These are phyloP conservation scores for Esox masquinongy DNA, from an alignment of 2,797 vertebrate genomes.

Conservation along the genomic window DNA sequence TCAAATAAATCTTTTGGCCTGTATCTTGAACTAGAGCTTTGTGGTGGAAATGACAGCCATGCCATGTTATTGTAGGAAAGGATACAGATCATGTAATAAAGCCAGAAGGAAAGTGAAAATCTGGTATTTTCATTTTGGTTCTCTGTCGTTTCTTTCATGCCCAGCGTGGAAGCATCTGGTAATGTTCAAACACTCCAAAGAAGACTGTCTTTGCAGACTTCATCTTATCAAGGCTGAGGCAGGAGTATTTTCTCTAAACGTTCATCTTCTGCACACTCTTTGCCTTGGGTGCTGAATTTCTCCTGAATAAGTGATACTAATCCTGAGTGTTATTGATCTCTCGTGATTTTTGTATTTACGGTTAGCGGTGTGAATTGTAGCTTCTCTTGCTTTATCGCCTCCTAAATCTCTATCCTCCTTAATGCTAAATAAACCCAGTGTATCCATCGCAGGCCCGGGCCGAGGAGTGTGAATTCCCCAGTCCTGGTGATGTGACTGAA, in stretches of 20 bases:
- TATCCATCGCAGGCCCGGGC: constrained; percentile 31
- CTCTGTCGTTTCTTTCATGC: constrained; percentile 39
- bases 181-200: constrained; percentile 37
- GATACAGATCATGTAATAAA: constrained; percentile 37
- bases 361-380: constrained; percentile 5
- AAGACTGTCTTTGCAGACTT: constrained; percentile 1
- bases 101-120: constrained; percentile 63
- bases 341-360: constrained; percentile 16
- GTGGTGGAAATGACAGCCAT: constrained; percentile 43
- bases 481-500: constrained; percentile 31
- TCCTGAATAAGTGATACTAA: constrained; percentile 32
- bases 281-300: constrained; percentile 21
- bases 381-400: neutral
- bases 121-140: constrained; percentile 60
- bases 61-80: constrained; percentile 46
- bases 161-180: constrained; percentile 51
- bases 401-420: neutral
- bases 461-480: constrained; percentile 46
- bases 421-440: neutral
- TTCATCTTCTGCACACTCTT: constrained; percentile 30
- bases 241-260: constrained; percentile 17
- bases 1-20: constrained; percentile 12
- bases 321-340: constrained; percentile 15
- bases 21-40: constrained; percentile 29
- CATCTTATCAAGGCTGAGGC: constrained; percentile 23